Evolutionary conservation across 2,797 vertebrate species (phyloP), one percentile per base, ranked within the genome.

Genomic region (Psittacula echo): DNA sequence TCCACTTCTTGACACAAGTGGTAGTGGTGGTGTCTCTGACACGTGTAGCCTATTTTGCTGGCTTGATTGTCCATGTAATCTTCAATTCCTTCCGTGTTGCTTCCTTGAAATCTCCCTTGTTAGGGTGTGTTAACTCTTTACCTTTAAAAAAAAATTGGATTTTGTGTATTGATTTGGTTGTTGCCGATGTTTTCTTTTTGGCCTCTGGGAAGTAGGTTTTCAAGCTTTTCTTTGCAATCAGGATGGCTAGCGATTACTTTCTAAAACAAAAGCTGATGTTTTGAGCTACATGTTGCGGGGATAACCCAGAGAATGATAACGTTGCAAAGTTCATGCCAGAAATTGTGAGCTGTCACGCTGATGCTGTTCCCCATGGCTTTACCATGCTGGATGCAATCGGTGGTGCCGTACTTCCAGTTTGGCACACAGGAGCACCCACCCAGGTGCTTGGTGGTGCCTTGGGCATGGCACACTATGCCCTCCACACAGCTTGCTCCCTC

Each of bases 331-430:
- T 61, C n/a, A 5, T 26, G 41, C 26, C 62, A 75, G 74, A 66
- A 86, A 18, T 19, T 0, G 2, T 32, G 39, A 81, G 53, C 56
- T 67, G 64, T 23, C 3, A 1, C 29, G 5, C 3, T 29, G 44
- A 53, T 88, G 77, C 76, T 60, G 7, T 11, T 82, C 14, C 21
- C 23, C 0, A 0, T 20, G 54, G 32, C 41, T 62, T 71, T 27
- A n/a, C 42, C 5, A 1, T 0, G 1, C 21, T 20, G 44, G 48
- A 5, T 44, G 44, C 24, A 20, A 48, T 22, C 4, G 0, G 45
- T 18, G 30, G 17, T 51, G 62, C 53, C 7, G 7, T 17, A 3
- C 17, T 71, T 37, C 53, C 53, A 12, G 27, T 51, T 48, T 65
- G 75, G 9, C 39, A 14, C 2, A 12, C 0, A 23, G 16, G 39